Evolutionary conservation across 2,797 vertebrate genomes (phyloP), one percentile per base, ranked within the genome.

Genomic region (Centropyge bicolor): DNA sequence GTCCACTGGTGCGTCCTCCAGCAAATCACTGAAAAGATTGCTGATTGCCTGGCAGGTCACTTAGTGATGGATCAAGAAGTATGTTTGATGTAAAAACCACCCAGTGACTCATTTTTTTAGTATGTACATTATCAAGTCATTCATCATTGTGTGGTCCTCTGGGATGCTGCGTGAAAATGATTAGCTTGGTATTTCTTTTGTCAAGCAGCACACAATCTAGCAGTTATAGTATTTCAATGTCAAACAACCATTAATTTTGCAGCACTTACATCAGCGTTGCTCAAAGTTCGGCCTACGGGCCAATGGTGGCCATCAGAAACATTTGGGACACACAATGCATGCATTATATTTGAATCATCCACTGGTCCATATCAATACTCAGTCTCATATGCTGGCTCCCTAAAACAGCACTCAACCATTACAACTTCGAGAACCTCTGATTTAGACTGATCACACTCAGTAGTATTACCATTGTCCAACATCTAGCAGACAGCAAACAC

Each of bases 191-290:
- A 24, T 43, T 27, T 83, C 41, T 69, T 81, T 60, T 56, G 52
- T 76, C 20, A 66, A 56, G 48, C 3, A 45, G 54, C 40, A 40
- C n/a, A 49, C 49, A 62, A 54, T 74, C 49, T 64, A 19, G 46
- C 57, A 57, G 43, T 49, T 56, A 70, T 69, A 43, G 59, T 57
- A 61, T 70, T 72, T 80, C 40, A 38, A 11, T 70, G 46, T 78
- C 56, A 66, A 70, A 57, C 27, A 55, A 68, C 27, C 4, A 36
- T 38, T 80, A 45, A 70, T 64, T 57, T 12, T 56, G 22, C 49
- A 24, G 17, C 20, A 12, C n/a, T 31, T 31, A 31, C 27, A 31
- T 31, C 27, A 31, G 27, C 27, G 27, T 31, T 31, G 2, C 27
- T 31, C 27, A 31, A 31, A 31, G 27, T 31, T 31, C 27, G 27